Conservation (phyloP, 1,140 invertebrate genomes). For the Neodiprion fabricii region DNA sequence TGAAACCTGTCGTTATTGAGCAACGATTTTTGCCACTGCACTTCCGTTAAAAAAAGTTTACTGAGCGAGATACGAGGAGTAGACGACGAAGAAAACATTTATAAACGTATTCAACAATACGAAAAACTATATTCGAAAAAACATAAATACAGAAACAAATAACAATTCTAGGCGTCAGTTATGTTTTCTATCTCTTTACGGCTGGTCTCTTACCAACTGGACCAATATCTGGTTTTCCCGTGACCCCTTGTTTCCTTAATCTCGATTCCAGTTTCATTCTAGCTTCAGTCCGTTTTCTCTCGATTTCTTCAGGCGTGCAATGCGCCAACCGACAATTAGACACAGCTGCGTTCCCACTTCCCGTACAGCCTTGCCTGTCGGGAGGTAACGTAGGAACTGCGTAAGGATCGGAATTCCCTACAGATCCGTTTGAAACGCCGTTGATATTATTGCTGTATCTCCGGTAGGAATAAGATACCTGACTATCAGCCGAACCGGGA, state of each 20-base stretch:
- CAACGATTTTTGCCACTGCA: too few species aligned
- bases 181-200: constrained; percentile 33
- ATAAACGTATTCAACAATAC: too few species aligned
- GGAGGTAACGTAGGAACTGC: constrained; percentile 14
- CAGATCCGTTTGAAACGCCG: constrained; percentile 30
- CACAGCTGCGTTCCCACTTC: constrained; percentile 20
- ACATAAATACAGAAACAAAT: too few species aligned
- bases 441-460: constrained; percentile 14
- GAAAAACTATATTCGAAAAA: too few species aligned
- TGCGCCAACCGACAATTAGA: constrained; percentile 20
- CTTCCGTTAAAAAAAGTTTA: too few species aligned
- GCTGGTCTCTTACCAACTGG: background rate
- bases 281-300: constrained; percentile 51
- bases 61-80: too few species aligned
- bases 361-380: constrained; percentile 14
- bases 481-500: too few species aligned
- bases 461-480: too few species aligned
- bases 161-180: too few species aligned
- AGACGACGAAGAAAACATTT: too few species aligned
- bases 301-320: constrained; percentile 52
- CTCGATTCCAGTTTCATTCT: constrained; percentile 45
- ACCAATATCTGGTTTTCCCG: background rate
- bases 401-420: constrained; percentile 28
- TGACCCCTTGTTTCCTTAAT: constrained; percentile 15
- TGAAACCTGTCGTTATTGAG: too few species aligned